Conservation (phyloP, 2,888 invertebrate genomes). For the Laspeyria flexula region DNA sequence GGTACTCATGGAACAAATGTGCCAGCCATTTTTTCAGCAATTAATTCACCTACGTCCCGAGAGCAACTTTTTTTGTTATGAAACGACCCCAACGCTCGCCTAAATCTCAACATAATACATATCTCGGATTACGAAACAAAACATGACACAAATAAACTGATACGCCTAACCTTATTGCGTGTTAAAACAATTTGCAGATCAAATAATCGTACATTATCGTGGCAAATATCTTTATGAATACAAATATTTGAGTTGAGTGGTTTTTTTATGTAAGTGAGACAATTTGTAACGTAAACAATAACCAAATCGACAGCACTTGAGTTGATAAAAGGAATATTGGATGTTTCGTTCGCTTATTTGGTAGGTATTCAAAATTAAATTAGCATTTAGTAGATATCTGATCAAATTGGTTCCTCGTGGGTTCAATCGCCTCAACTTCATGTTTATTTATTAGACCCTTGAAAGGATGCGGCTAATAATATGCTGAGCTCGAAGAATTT, state of each 20-base stretch:
- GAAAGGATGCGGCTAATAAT: constrained; percentile 70
- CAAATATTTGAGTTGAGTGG: constrained; percentile 12
- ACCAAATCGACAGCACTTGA: constrained; percentile 39
- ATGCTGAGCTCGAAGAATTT: constrained; percentile 71
- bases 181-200: background rate
- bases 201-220: background rate
- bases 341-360: constrained; percentile 50
- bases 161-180: background rate
- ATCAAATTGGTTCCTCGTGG: constrained; percentile 66
- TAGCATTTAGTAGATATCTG: constrained; percentile 74
- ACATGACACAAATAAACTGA: background rate
- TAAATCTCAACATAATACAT: background rate
- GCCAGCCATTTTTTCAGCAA: background rate
- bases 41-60: background rate
- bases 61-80: background rate
- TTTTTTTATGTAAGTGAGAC: constrained; percentile 17
- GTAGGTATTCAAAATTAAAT: constrained; percentile 65
- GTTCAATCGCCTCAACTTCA: constrained; percentile 63
- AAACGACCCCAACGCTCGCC: background rate
- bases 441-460: constrained; percentile 80
- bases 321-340: constrained; percentile 53
- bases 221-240: constrained; percentile 6
- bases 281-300: constrained; percentile 30
- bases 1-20: background rate
- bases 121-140: background rate